Percentiles rank a stretch among this genome's conserved stretches.
phyloP scores from a whole-genome alignment of 2,797 vertebrate genomes.

The Rhynchonycteris naso region DNA sequence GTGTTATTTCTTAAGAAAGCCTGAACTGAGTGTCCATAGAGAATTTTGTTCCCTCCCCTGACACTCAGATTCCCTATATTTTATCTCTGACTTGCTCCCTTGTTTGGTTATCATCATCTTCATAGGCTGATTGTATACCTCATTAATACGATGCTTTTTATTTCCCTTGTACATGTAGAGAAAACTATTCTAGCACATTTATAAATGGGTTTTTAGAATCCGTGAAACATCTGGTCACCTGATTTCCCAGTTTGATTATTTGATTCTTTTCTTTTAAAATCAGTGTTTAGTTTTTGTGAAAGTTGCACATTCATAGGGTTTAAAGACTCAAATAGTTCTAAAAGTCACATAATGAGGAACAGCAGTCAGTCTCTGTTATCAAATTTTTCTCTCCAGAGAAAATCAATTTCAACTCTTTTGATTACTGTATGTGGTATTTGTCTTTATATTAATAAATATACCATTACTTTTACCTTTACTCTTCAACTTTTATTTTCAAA shows the following conservation, averaged over 20 bases:
- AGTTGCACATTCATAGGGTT: background rate
- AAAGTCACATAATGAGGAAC: background rate
- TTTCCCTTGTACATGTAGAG: background rate
- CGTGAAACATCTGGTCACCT: background rate
- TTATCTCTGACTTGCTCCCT: background rate
- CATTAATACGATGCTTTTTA: background rate
- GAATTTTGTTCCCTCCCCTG: background rate
- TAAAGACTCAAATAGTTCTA: conserved; percentile 9
- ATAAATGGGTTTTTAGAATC: background rate
- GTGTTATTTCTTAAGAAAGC: background rate
- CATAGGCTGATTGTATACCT: background rate
- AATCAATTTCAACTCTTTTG: background rate
- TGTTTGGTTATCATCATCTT: background rate
- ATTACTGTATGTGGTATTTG: background rate
- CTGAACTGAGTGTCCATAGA: background rate
- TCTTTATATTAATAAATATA: background rate
- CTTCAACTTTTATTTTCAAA: conserved; percentile 17
- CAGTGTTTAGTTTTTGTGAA: background rate
- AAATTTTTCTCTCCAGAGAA: background rate
- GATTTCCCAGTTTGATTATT: background rate
- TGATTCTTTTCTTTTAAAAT: background rate
- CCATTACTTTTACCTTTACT: background rate
- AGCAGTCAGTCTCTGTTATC: background rate
- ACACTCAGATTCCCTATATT: background rate
- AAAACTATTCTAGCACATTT: background rate